Percentiles rank a stretch among this genome's conserved stretches.
phyloP scores from a whole-genome alignment of 2,888 invertebrate genomes.

The Malthinus seriepunctatus region DNA sequence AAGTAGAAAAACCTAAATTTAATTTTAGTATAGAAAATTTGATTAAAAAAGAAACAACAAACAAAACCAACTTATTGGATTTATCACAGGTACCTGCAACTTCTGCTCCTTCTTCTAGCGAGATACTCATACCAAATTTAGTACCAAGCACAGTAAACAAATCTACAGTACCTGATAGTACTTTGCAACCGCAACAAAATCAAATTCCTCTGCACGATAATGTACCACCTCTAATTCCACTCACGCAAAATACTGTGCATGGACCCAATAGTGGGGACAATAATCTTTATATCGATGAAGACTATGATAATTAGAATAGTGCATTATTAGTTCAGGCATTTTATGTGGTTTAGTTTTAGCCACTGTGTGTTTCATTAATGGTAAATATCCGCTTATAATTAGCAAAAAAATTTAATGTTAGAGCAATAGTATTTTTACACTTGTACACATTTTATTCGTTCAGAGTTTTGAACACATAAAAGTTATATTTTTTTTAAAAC shows the following conservation, averaged over 20 bases:
- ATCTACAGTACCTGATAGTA: conserved; percentile 15
- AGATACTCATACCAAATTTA: conserved; percentile 38
- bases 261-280: conserved; percentile 45
- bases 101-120: conserved; percentile 18
- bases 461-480: too few relatives aligned
- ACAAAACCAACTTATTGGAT: conserved; percentile 39
- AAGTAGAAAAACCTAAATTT: conserved; percentile 40
- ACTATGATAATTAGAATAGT: conserved; percentile 51
- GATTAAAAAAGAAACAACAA: conserved; percentile 34
- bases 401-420: too few relatives aligned
- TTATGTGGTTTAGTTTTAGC: too few relatives aligned
- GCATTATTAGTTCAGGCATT: too few relatives aligned
- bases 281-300: conserved; percentile 55
- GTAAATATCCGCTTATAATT: too few relatives aligned
- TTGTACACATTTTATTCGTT: too few relatives aligned
- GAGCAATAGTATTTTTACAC: too few relatives aligned
- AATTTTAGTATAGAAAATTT: conserved; percentile 45
- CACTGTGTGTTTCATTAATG: too few relatives aligned
- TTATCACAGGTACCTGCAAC: conserved; percentile 25
- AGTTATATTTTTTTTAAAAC: too few relatives aligned
- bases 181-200: conserved; percentile 6
- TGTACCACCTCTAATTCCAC: conserved; percentile 47
- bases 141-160: conserved; percentile 36
- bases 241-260: conserved; percentile 42
- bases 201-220: conserved; percentile 29